Evolutionary conservation across 2,113 vertebrate genomes (phyloP), one percentile per base, ranked within the genome.

Genomic region (Prietella phreatophila): DNA sequence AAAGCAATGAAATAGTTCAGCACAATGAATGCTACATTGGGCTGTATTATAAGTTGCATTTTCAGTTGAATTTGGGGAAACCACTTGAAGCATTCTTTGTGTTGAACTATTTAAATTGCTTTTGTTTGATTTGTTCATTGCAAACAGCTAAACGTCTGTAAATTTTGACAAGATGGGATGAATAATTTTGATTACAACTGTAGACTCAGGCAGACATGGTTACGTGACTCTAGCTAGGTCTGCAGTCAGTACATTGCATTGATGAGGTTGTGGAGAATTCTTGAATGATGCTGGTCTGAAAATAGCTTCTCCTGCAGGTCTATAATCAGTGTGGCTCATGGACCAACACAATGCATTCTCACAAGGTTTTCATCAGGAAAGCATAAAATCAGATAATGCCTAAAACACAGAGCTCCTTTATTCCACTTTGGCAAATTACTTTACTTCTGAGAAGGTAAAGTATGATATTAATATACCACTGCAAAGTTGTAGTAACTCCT

Each of bases 281-380:
- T 86, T n/a, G 71, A 91, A 89, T n/a, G 25, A 9, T 47, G 47
- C 2, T 84, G 85, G 89, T 83, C 90, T 93, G 92, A 93, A 93
- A 91, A 92, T 91, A 93, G 71, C 25, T 69, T 85, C 47, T 7
- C 36, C 67, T 84, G 76, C 82, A 90, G 82, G 88, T 87, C 61
- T 79, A 60, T 84, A 82, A 83, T 85, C 56, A 20, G 63, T 63
- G 82, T 84, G 80, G 73, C 78, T 25, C 89, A 86, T 91, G 79
- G 89, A 86, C 83, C 87, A 56, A 39, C 84, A 92, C 89, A 93
- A 93, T 90, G 82, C 75, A 93, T 88, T 91, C 93, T 94, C 95
- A 95, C 93, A 93, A 79, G 93, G 90, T 93, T 93, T 91, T 91
- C 88, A 94, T 94, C 80, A 85, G 89, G 87, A 76, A 55, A 36